Evolutionary conservation across 92 coral and sea anemone species (phyloP).

Genomic region (Heteractis magnifica): DNA sequence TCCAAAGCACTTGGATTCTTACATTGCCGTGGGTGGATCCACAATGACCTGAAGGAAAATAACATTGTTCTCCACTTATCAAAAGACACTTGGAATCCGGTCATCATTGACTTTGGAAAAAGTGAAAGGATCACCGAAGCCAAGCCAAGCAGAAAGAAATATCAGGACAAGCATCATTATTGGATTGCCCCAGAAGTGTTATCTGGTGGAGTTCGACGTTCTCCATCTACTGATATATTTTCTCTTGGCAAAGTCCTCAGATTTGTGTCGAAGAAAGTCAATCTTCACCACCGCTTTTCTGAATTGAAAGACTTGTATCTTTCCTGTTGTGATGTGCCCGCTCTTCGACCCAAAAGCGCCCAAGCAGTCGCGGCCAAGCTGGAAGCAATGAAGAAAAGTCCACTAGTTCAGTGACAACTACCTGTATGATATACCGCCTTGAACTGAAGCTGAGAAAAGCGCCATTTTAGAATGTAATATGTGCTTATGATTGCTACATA

Average conservation of each 20-base stretch:
- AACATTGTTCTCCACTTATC: constrained; percentile 15
- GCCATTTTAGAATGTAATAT: too few species aligned
- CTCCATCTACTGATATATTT: constrained; percentile 7
- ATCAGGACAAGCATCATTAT: neutral
- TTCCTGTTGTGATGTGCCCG: too few species aligned
- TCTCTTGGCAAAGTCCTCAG: neutral
- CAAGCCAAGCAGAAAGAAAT: neutral
- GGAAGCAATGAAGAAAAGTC: too few species aligned
- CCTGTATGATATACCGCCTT: too few species aligned
- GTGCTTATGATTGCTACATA: too few species aligned
- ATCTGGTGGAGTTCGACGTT: neutral
- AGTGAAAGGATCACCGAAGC: neutral
- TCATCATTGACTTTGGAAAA: constrained; percentile 32
- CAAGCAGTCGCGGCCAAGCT: too few species aligned
- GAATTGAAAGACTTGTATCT: too few species aligned
- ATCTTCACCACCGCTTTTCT: too few species aligned
- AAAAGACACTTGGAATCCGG: constrained; percentile 9
- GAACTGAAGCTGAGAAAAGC: too few species aligned
- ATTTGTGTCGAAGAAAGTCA: neutral
- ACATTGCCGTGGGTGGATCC: constrained; percentile 3
- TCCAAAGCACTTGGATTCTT: constrained; percentile 17
- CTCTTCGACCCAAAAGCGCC: too few species aligned
- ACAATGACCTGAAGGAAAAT: neutral
- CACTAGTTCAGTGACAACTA: too few species aligned
- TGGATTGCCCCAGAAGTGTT: constrained; percentile 17